Evolutionary conservation across 2,113 vertebrate species (phyloP).

Genomic region (Aldabrachelys gigantea): DNA sequence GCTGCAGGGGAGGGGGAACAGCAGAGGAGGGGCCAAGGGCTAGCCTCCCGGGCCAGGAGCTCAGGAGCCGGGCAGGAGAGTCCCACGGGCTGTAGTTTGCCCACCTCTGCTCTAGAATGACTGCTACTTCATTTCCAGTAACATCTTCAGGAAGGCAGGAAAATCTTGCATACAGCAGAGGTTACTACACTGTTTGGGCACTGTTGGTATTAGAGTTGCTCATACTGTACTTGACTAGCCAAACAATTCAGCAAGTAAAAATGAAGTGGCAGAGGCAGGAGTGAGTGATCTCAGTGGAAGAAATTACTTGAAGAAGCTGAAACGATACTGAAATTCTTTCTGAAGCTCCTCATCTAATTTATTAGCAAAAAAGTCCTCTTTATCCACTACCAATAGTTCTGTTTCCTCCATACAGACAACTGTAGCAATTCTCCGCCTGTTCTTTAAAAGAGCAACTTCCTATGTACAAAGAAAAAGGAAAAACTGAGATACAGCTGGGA

Average conservation of each 20-base stretch:
- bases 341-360: constrained; percentile 69
- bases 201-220: neutral
- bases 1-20: too few species aligned
- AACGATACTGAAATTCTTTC: constrained; percentile 56
- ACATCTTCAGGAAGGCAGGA: neutral
- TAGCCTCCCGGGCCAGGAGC: too few species aligned
- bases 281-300: neutral
- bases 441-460: constrained; percentile 71
- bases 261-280: neutral
- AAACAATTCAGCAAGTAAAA: neutral
- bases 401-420: constrained; percentile 77
- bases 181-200: neutral
- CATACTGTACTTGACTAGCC: neutral
- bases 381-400: constrained; percentile 76
- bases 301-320: constrained; percentile 72
- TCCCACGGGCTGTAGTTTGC: too few species aligned
- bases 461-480: neutral
- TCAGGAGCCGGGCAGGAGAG: too few species aligned
- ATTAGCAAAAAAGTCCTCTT: constrained; percentile 71
- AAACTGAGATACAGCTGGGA: neutral
- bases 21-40: too few species aligned
- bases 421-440: constrained; percentile 47
- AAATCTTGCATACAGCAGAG: neutral
- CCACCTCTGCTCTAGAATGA: neutral
- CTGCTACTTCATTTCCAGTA: neutral